These are phyloP conservation scores for Luidia sarsii DNA, from an alignment of 53 echinoderm and acorn worm species.

Conservation along the genomic window DNA sequence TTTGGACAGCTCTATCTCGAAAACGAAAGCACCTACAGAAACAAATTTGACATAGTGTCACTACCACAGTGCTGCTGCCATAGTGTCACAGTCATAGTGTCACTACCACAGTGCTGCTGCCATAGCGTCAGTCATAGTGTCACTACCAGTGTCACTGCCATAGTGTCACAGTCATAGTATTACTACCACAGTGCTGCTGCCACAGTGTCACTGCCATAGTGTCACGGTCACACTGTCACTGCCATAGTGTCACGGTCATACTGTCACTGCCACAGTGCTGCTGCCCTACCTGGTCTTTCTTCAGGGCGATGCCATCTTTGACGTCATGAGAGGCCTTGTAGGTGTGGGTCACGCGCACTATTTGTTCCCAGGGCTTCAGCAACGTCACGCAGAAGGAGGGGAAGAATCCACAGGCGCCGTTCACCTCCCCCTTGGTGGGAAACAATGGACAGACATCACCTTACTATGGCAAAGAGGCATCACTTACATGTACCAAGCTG, in stretches of 20 bases:
- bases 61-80: too few species aligned
- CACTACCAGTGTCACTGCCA: too few species aligned
- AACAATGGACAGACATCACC: slow-evolving; percentile 60
- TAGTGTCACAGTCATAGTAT: too few species aligned
- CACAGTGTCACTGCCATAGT: neutral
- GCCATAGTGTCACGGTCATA: neutral
- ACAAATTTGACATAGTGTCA: too few species aligned
- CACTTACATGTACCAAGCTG: slow-evolving; percentile 50
- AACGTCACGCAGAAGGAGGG: slow-evolving; percentile 91
- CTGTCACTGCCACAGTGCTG: neutral
- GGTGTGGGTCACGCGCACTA: slow-evolving; percentile 67
- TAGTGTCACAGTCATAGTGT: too few species aligned
- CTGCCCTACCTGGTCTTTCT: slow-evolving; percentile 80
- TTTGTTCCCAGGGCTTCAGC: slow-evolving; percentile 83
- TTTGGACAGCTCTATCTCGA: too few species aligned
- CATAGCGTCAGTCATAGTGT: too few species aligned
- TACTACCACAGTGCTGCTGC: too few species aligned
- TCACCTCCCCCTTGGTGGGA: slow-evolving; percentile 67
- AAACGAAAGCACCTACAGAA: too few species aligned
- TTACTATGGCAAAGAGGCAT: slow-evolving; percentile 66
- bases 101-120: too few species aligned
- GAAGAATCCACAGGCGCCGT: slow-evolving; percentile 78
- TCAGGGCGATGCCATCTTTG: slow-evolving; percentile 71
- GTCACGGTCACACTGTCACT: neutral
- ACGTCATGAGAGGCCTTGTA: slow-evolving; percentile 72